Conservation (phyloP, 1,140 invertebrate genomes). For the Atta texana region DNA sequence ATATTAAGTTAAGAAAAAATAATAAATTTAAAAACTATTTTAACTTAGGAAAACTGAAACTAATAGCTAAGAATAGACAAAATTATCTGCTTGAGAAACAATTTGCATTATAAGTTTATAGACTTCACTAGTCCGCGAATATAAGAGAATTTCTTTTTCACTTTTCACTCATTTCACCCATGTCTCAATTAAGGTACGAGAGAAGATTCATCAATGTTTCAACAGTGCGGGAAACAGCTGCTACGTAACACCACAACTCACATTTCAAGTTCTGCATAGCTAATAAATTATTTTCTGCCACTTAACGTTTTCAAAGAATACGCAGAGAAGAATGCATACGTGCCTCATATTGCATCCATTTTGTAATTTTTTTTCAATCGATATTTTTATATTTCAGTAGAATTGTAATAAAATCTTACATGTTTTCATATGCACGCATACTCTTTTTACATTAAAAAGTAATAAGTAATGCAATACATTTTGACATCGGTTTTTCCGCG, state of each 20-base stretch:
- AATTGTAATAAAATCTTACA: not conserved
- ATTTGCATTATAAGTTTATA: not conserved
- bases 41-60: not conserved
- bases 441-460: not conserved
- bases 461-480: not conserved
- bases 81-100: not conserved
- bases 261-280: not conserved
- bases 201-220: slow-evolving; percentile 20
- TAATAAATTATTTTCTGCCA: slow-evolving; percentile 37
- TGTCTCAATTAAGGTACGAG: not conserved
- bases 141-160: slow-evolving; percentile 1
- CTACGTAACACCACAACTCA: not conserved
- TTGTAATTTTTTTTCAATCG: not conserved
- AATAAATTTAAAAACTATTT: not conserved
- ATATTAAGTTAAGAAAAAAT: no score
- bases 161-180: not conserved
- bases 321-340: not conserved
- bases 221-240: slow-evolving; percentile 1
- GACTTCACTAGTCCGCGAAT: not conserved
- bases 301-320: not conserved
- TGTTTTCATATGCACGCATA: not conserved
- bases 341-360: not conserved
- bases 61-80: not conserved
- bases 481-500: not conserved
- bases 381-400: slow-evolving; percentile 11